A percentile compares a stretch with the other conserved stretches of the same genome.
These are phyloP conservation scores for Cephonodes hylas DNA, from an alignment of 2,888 invertebrate genomes.

Conservation along the genomic window DNA sequence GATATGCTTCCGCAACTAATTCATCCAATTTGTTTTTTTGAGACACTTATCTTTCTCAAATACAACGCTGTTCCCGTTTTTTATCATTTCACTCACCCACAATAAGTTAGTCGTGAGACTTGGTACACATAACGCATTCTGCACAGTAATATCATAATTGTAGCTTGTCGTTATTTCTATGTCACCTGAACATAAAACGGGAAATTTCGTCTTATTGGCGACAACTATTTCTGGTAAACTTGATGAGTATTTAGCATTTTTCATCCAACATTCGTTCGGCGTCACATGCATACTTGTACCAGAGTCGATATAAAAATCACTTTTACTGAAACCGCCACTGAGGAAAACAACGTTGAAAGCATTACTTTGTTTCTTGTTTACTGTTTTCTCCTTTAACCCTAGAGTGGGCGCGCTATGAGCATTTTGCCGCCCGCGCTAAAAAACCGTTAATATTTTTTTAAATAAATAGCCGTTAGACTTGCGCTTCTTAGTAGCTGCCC, in stretches of 20 bases:
- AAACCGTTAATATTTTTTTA: too few species aligned
- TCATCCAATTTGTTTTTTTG: conserved; percentile 14
- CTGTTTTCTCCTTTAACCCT: too few species aligned
- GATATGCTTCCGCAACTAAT: conserved; percentile 18
- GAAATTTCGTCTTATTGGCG: neutral
- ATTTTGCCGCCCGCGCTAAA: too few species aligned
- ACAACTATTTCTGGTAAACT: neutral
- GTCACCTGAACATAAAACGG: neutral
- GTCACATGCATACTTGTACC: neutral
- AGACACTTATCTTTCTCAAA: conserved; percentile 18
- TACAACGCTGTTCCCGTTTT: conserved; percentile 24
- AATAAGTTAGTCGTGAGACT: conserved; percentile 22
- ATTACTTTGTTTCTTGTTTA: neutral
- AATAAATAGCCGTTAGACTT: too few species aligned
- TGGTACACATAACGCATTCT: conserved; percentile 22
- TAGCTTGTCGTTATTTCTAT: conserved; percentile 6
- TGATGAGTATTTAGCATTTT: neutral
- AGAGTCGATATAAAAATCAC: neutral
- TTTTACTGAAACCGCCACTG: too few species aligned
- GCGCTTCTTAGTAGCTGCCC: too few species aligned
- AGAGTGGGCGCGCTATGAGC: too few species aligned
- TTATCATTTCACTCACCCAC: conserved; percentile 27
- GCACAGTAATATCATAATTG: conserved; percentile 23
- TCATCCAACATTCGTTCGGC: neutral
- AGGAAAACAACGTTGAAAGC: too few species aligned